These are phyloP conservation scores for Tubiluchus corallicola DNA, from an alignment of 2,888 invertebrate genomes.

Conservation along the genomic window DNA sequence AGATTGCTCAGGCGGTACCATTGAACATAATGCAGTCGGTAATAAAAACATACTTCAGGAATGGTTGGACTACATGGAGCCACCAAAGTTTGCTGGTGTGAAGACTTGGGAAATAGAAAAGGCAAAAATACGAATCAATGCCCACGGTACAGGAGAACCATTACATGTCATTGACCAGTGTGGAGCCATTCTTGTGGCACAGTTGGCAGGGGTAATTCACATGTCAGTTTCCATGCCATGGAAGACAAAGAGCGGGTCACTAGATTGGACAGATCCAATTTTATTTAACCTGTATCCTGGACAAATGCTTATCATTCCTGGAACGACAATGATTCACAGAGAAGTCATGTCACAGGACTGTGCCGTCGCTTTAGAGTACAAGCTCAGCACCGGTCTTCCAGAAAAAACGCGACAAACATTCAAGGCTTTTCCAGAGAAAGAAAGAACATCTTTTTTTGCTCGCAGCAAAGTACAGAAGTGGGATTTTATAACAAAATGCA, in stretches of 20 bases:
- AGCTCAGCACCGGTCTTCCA: not conserved
- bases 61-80: not conserved
- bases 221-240: no score
- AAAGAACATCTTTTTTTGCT: not conserved
- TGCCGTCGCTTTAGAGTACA: not conserved
- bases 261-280: no score
- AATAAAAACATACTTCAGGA: slow-evolving; percentile 1
- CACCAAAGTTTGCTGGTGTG: not conserved
- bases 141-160: not conserved
- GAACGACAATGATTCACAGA: not conserved
- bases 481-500: not conserved
- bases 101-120: not conserved
- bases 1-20: not conserved
- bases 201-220: no score
- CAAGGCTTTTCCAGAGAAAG: not conserved
- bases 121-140: not conserved
- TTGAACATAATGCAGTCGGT: not conserved
- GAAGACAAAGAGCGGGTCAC: no score
- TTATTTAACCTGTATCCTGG: no score
- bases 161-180: not conserved
- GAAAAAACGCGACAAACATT: not conserved
- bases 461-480: not conserved
- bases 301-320: no score
- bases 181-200: not conserved
- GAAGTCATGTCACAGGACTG: not conserved